A percentile compares a stretch with the other conserved stretches of the same genome.
phyloP scores from a whole-genome alignment of 2,113 vertebrate genomes.

The Gambusia affinis region DNA sequence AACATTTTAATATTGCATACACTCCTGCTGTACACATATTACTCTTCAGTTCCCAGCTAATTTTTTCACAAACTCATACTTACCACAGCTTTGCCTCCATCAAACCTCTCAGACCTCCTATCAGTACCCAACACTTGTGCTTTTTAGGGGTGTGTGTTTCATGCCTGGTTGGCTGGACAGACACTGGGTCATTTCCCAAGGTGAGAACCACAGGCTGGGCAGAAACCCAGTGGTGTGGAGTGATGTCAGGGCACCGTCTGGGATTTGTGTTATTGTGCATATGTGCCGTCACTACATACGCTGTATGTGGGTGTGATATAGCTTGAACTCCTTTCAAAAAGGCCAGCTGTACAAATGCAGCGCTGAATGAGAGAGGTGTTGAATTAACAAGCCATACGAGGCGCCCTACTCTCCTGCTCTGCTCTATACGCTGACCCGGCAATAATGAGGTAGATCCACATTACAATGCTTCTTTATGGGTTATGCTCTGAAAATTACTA shows the following conservation, averaged over 20 bases:
- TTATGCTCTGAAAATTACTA: slow-evolving; percentile 62
- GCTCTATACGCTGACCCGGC: slow-evolving; percentile 61
- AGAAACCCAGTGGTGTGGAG: slow-evolving; percentile 68
- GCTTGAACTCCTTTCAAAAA: slow-evolving; percentile 59
- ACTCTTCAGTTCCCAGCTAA: slow-evolving; percentile 52
- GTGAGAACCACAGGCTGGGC: slow-evolving; percentile 62
- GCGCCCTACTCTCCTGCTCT: slow-evolving; percentile 45
- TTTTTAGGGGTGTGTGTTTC: slow-evolving; percentile 73
- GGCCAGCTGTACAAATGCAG: slow-evolving; percentile 74
- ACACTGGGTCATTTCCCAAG: slow-evolving; percentile 76
- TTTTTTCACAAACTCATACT: slow-evolving; percentile 37
- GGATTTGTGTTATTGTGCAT: slow-evolving; percentile 43
- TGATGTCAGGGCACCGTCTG: slow-evolving; percentile 67
- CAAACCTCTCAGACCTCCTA: slow-evolving; percentile 23
- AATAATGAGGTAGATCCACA: slow-evolving; percentile 65
- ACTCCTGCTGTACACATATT: slow-evolving; percentile 24
- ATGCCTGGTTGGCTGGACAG: slow-evolving; percentile 70
- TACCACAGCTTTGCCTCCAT: slow-evolving; percentile 47
- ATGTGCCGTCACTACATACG: slow-evolving; percentile 45
- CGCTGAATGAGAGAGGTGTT: slow-evolving; percentile 65
- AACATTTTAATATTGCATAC: too few relatives aligned
- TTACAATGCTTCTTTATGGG: slow-evolving; percentile 69
- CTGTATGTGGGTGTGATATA: slow-evolving; percentile 49
- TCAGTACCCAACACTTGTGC: slow-evolving; percentile 45
- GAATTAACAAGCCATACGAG: slow-evolving; percentile 70